phyloP scores from a whole-genome alignment of 2,888 invertebrate genomes.

The Mythimna lalbum region DNA sequence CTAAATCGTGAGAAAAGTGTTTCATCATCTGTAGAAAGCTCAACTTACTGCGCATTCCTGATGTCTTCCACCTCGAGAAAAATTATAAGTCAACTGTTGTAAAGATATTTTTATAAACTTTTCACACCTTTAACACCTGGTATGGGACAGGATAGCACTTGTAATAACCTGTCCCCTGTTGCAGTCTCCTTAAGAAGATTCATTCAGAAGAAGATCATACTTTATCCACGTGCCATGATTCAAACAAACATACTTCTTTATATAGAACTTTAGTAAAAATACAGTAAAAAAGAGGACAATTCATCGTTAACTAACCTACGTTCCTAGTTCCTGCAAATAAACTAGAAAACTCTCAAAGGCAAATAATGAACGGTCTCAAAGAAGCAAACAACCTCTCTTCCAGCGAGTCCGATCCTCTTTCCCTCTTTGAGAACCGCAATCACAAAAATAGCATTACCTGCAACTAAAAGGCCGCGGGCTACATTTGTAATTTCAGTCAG shows the following conservation, averaged over 20 bases:
- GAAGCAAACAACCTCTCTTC: not conserved
- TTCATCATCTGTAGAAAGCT: too few relatives aligned
- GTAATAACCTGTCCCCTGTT: too few relatives aligned
- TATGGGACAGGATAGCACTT: too few relatives aligned
- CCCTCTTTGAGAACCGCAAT: constrained; percentile 27
- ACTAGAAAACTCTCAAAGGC: not conserved
- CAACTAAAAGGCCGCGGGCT: not conserved
- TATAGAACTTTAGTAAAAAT: not conserved
- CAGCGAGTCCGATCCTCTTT: not conserved
- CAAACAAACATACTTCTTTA: not conserved
- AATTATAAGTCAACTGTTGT: too few relatives aligned
- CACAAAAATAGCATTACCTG: constrained; percentile 48
- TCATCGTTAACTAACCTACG: not conserved
- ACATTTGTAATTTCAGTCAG: constrained; percentile 27
- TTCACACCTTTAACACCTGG: too few relatives aligned
- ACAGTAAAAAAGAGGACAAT: not conserved
- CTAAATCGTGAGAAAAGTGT: too few relatives aligned
- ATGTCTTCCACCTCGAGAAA: too few relatives aligned
- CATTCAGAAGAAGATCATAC: too few relatives aligned
- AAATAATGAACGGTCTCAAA: not conserved
- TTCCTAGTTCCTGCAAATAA: not conserved
- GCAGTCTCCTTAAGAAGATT: too few relatives aligned
- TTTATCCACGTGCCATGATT: too few relatives aligned
- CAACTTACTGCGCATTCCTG: too few relatives aligned
- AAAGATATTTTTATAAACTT: too few relatives aligned